Conservation (phyloP, 2,888 invertebrate species). For the Arctia plantaginis region DNA sequence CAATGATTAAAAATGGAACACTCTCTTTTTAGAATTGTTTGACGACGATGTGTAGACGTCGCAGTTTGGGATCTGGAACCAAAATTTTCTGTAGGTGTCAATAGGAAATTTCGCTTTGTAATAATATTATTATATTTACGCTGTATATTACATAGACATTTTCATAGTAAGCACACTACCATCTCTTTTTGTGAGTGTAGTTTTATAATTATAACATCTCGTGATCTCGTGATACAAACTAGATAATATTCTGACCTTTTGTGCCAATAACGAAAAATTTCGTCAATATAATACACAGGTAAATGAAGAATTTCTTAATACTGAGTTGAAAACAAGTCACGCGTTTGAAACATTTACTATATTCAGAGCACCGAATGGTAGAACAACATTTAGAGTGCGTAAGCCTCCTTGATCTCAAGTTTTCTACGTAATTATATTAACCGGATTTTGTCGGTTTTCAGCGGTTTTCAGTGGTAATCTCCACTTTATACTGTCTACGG, state of each 20-base stretch:
- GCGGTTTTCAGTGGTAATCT: conserved; percentile 51
- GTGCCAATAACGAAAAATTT: background rate
- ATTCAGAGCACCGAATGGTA: conserved; percentile 31
- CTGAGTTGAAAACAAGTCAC: conserved; percentile 12
- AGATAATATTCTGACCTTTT: background rate
- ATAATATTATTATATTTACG: no score
- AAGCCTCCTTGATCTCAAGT: conserved; percentile 50
- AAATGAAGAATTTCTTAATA: background rate
- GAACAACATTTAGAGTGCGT: conserved; percentile 39
- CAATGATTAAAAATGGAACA: background rate
- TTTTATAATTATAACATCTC: background rate
- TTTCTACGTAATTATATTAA: conserved; percentile 52
- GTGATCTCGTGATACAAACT: background rate
- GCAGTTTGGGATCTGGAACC: background rate
- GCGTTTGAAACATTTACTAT: conserved; percentile 18
- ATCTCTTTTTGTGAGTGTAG: no score
- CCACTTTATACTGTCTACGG: conserved; percentile 47
- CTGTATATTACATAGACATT: background rate
- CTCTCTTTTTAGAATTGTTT: background rate
- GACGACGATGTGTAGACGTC: background rate
- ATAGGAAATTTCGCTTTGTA: no score
- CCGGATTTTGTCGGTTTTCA: conserved; percentile 48
- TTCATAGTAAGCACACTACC: background rate
- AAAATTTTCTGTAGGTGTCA: background rate
- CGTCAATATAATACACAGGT: background rate